Evolutionary conservation across 1,140 invertebrate species (phyloP), one percentile per base, ranked within the genome.

Genomic region (Neomicropteryx cornuta): DNA sequence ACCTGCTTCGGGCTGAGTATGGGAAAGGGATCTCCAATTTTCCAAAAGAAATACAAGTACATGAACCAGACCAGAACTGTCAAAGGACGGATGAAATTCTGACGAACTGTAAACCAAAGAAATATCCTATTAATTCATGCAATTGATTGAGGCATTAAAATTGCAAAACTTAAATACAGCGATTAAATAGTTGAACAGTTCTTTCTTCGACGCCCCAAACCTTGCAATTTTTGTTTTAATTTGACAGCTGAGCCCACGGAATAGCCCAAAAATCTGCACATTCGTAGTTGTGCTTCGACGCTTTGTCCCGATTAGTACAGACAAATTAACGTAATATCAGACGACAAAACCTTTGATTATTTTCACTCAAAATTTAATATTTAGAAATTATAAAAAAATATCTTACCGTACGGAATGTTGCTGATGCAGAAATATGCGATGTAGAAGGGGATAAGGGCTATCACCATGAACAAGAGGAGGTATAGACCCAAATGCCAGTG

Each of bases 11-110:
- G 66, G 69, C 86, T 97, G 4, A 96, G 68, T 52, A 99, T 92
- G 17, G 97, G 97, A 69, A 99, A 99, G 5, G 95, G 94, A 68
- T 99, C 95, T 2, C 97, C 97, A 48, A 99, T 80, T 72, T 97
- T 96, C 96, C 97, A 99, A 55, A 99, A 97, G 41, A 95, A 79
- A 53, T 96, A 95, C 1, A 99, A 72, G 56, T 95, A 99, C 20
- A 87, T 72, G 37, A 92, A 70, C 86, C 95, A 99, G 1, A 86
- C 75, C 38, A 85, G 55, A 24, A 89, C 56, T 5, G 93, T 92
- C 20, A 97, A 58, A 19, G 83, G 77, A 41, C 81, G 76, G 49
- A 89, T 81, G 52, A 84, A 73, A 49, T 82, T 80, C 46, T 77
- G 68, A 52, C 76, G 83, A 46, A 96, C 90, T 95, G 65, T 29